Conservation (phyloP, 2,113 vertebrate genomes). For the Burhinus bistriatus region DNA sequence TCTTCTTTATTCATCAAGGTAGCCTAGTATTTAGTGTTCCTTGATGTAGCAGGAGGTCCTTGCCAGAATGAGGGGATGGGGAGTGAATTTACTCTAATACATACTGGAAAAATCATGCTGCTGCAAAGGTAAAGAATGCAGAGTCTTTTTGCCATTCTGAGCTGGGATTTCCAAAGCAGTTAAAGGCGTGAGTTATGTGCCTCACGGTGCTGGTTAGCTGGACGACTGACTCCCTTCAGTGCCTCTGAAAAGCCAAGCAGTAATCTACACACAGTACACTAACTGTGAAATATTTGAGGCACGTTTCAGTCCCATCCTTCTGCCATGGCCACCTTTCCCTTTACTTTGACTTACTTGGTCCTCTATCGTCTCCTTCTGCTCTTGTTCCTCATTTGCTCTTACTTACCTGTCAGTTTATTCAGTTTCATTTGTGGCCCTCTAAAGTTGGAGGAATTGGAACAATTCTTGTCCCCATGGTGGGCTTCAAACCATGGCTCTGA, state of each 20-base stretch:
- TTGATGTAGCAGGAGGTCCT: not conserved
- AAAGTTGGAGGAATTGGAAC: not conserved
- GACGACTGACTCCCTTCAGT: not conserved
- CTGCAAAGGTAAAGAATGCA: not conserved
- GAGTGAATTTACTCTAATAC: not conserved
- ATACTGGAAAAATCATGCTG: not conserved
- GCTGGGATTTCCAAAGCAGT: not conserved
- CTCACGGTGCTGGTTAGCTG: not conserved
- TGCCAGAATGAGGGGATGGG: not conserved
- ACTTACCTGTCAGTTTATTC: not conserved
- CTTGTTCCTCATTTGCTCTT: not conserved
- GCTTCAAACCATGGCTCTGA: not conserved
- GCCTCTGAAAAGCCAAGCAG: not conserved
- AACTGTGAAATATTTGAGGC: not conserved
- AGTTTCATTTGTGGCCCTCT: not conserved
- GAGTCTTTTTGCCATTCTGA: not conserved
- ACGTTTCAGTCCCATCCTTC: not conserved
- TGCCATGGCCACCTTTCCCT: not conserved
- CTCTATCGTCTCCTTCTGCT: not conserved
- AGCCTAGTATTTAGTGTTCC: not conserved
- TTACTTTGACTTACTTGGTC: not conserved
- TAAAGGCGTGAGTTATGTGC: not conserved
- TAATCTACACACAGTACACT: not conserved
- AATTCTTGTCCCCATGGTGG: not conserved
- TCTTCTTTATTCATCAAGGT: not conserved